phyloP scores from a whole-genome alignment of 2,113 vertebrate species.

The Felis chaus region DNA sequence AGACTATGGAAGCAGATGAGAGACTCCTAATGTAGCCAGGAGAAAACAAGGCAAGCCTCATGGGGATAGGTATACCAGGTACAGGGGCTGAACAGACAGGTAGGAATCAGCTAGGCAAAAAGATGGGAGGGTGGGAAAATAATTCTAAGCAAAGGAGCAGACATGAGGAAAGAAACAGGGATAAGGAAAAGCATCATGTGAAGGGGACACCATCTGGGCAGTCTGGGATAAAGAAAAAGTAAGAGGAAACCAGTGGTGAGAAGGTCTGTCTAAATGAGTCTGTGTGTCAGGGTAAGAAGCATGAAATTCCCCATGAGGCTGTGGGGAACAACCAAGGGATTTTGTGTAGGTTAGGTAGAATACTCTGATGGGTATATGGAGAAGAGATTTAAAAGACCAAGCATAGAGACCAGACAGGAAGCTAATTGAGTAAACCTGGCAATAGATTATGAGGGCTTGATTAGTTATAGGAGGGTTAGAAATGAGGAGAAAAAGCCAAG shows the following conservation, averaged over 20 bases:
- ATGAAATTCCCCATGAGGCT: neutral
- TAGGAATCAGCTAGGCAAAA: neutral
- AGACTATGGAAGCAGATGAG: neutral
- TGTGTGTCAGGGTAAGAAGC: neutral
- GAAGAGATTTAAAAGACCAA: neutral
- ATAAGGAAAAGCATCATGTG: neutral
- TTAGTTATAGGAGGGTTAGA: neutral
- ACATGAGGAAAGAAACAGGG: neutral
- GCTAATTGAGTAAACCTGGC: neutral
- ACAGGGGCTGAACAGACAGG: neutral
- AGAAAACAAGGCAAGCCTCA: neutral
- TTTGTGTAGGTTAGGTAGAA: neutral
- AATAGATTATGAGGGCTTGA: neutral
- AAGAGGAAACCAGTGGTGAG: neutral
- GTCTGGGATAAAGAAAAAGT: neutral
- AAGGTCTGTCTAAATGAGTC: neutral
- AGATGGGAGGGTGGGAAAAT: neutral
- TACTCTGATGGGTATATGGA: neutral
- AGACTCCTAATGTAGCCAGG: neutral
- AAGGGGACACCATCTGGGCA: fast-evolving
- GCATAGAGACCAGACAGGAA: neutral
- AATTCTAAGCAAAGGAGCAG: neutral
- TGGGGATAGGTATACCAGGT: fast-evolving
- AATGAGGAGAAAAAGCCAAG: neutral
- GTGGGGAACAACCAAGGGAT: no score